A percentile compares a stretch with the other conserved stretches of the same genome.
Evolutionary conservation across 1,140 invertebrate species (phyloP).

Genomic region (Papilio polytes): DNA sequence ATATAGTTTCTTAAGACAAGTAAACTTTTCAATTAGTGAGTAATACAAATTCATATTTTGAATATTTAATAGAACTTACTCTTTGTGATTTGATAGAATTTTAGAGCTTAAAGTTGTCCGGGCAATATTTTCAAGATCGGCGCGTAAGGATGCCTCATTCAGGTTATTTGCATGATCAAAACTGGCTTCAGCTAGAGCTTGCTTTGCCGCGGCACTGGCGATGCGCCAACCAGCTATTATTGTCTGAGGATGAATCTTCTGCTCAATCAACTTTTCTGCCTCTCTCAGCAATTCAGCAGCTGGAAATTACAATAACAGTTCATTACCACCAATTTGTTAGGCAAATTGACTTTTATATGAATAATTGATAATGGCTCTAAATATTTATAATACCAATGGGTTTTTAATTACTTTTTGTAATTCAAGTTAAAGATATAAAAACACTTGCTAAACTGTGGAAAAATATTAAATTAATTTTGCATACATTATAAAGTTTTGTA

Average conservation of each 20-base stretch:
- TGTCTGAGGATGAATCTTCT: slow-evolving; percentile 99
- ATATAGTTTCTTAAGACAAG: slow-evolving; percentile 11
- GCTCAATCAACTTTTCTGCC: slow-evolving; percentile 96
- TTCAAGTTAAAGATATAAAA: too few relatives aligned
- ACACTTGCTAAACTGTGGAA: too few relatives aligned
- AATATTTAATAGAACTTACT: slow-evolving; percentile 77
- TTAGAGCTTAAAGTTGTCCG: slow-evolving; percentile 99
- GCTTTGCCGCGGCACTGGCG: slow-evolving; percentile 92
- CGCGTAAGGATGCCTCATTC: slow-evolving; percentile 91
- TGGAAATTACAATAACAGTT: slow-evolving; percentile 55
- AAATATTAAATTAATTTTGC: too few relatives aligned
- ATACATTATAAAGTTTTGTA: too few relatives aligned
- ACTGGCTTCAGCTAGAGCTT: slow-evolving; percentile 91
- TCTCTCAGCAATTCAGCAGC: slow-evolving; percentile 97
- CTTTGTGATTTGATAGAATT: slow-evolving; percentile 98
- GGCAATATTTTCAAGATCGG: slow-evolving; percentile 98
- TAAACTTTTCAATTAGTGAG: background rate
- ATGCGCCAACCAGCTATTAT: slow-evolving; percentile 98
- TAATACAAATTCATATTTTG: slow-evolving; percentile 1
- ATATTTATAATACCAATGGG: too few relatives aligned
- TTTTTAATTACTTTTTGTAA: too few relatives aligned
- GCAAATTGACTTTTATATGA: too few relatives aligned
- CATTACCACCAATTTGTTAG: too few relatives aligned
- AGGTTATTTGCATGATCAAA: slow-evolving; percentile 92
- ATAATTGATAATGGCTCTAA: too few relatives aligned